Evolutionary conservation across 2,113 vertebrate genomes (phyloP).

Genomic region (Chloroceryle aenea): DNA sequence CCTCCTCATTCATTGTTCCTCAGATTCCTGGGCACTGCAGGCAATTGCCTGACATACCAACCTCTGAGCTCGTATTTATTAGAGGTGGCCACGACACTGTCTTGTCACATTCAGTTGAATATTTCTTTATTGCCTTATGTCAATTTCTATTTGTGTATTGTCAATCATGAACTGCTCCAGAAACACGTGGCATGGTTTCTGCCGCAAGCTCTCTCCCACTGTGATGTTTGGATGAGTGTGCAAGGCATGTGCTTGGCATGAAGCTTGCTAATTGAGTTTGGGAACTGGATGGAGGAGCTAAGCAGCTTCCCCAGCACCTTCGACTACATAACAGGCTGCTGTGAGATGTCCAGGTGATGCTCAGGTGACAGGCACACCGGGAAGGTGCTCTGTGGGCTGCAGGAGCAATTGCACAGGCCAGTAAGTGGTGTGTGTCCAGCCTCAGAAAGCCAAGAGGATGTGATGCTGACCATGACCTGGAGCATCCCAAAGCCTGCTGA

Average conservation of each 20-base stretch:
- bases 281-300: background rate
- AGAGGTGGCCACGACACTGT: background rate
- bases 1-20: background rate
- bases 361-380: background rate
- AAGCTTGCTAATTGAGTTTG: background rate
- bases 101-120: background rate
- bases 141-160: background rate
- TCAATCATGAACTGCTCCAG: background rate
- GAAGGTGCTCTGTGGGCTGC: background rate
- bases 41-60: background rate
- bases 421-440: fast-evolving
- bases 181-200: background rate
- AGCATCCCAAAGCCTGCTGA: background rate
- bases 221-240: fast-evolving
- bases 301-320: background rate
- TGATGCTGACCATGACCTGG: background rate
- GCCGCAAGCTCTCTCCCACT: background rate
- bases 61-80: fast-evolving
- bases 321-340: background rate
- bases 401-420: background rate
- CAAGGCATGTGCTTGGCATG: background rate
- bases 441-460: background rate
- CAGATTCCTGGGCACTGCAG: background rate
- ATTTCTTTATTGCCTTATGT: background rate
- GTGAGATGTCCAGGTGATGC: background rate